phyloP scores from a whole-genome alignment of 2,797 vertebrate species.

The Urosaurus nigricauda region DNA sequence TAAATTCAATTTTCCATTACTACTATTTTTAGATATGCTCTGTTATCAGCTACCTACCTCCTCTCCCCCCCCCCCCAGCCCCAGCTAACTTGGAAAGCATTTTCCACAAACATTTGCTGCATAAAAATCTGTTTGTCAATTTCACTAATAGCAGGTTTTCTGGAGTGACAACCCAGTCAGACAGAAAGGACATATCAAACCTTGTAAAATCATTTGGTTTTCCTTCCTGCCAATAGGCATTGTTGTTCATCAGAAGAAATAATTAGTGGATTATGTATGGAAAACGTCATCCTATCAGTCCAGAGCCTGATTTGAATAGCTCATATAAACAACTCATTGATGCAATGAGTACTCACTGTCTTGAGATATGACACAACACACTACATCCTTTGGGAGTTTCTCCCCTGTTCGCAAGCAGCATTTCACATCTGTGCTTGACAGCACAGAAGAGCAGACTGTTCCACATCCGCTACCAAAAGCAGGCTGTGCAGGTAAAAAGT shows the following conservation, averaged over 20 bases:
- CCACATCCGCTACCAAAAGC: conserved; percentile 63
- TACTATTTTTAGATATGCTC: conserved; percentile 49
- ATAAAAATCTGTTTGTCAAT: conserved; percentile 72
- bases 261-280: conserved; percentile 83
- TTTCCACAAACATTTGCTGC: conserved; percentile 58
- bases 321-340: conserved; percentile 80
- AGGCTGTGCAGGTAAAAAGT: conserved; percentile 76
- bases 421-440: conserved; percentile 84
- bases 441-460: conserved; percentile 74
- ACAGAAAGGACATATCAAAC: conserved; percentile 74
- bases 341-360: conserved; percentile 86
- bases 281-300: conserved; percentile 78
- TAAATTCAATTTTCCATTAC: conserved; percentile 56
- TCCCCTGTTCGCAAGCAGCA: conserved; percentile 77
- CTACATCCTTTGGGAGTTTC: conserved; percentile 85
- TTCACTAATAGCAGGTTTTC: conserved; percentile 65
- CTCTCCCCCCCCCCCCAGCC: no score
- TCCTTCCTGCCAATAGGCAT: conserved; percentile 70
- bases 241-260: conserved; percentile 79
- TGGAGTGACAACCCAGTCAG: conserved; percentile 76
- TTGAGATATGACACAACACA: conserved; percentile 88
- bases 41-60: conserved; percentile 49
- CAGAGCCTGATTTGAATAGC: conserved; percentile 79
- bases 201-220: conserved; percentile 71
- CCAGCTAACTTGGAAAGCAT: conserved; percentile 53